Base-by-base conservation (phyloP, 2,797 vertebrate genomes). In the Mionectes olivaceus region DNA sequence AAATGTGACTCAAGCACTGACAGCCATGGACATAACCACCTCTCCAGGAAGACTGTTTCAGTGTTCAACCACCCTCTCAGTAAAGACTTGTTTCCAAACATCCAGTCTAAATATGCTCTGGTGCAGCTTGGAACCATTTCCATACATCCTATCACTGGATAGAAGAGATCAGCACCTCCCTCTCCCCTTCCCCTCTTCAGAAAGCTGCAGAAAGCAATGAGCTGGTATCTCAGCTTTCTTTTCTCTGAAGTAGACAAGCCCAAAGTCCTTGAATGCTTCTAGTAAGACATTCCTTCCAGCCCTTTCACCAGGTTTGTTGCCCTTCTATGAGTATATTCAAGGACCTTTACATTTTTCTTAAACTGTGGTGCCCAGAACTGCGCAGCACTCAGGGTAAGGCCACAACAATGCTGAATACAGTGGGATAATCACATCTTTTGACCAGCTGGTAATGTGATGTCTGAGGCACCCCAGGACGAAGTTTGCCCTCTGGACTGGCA, bases 381-480 rank as follows among this genome's bases (percentile, higher is more conserved):
- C 41, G 23, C 14, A 7, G 1, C 12, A 19, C 5, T 32, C 8
- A 1, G 2, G 4, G 8, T 28, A 43, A 4, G 35, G 5, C 27
- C 22, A 13, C 65, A 70, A 3, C 5, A 43, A 11, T 0, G 0
- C 49, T 55, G 56, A 55, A 78, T 27, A 27, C 35, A 56, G 2
- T 27, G 35, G 27, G 12, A 35, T 37, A 13, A 64, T 32, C 50
- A 8, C 5, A 3, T 13, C 18, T 37, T 43, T 57, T 64, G 5
- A 9, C 15, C 0, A 0, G 5, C 15, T 57, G 5, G 25, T 35
- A 32, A 11, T 64, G 27, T 7, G 0, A 0, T 70, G 27, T 87
- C 56, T 19, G 12, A 25, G 11, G 11, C 25, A 28, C 1, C 7
- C 35, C 23, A 35, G 14, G 11, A 18, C 39, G 17, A 3, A 43